Evolutionary conservation across 2,888 invertebrate genomes (phyloP), one percentile per base, ranked within the genome.

Genomic region (Xylota sylvarum): DNA sequence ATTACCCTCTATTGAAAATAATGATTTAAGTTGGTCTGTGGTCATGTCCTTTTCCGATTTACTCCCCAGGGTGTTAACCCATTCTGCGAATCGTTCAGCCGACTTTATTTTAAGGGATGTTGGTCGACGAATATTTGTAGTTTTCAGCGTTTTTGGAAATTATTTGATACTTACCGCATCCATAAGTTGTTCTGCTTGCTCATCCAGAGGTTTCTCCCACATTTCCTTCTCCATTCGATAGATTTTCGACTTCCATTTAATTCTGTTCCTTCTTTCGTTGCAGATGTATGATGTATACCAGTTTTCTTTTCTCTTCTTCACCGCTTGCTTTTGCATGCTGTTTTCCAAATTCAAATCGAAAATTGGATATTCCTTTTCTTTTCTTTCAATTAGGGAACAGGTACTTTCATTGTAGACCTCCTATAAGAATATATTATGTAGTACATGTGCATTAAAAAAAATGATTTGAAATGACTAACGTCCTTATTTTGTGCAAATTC

Each of bases 161-260:
- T 7, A 3, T 19, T 30, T 6, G 1, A 12, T 6, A 88, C 90
- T 89, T 70, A 92, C 92, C 35, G 91, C 90, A 88, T 93, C 92
- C 91, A 93, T 93, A 0, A 93, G 84, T 48, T 91, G 89, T 64
- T 92, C 92, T 0, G 93, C 92, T 73, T 92, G 92, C 46, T 93
- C 92, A 32, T 92, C 92, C 0, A 93, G 78, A 0, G 90, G 89
- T 30, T 90, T 90, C 30, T 90, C 90, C 70, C 87, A 87, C 14
- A 90, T 89, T 50, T 82, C 88, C 7, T 87, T 86, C 60, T 90
- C 89, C 70, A 90, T 82, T 55, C 90, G 88, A 12, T 92, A 90
- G 9, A 92, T 89, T 88, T 92, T 92, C 0, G 92, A 90, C 14
- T 91, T 89, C 93, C 93, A 93, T 74, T 89, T 89, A 0, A 93